Conservation (phyloP, 2,888 invertebrate species). For the Adineta ricciae region DNA sequence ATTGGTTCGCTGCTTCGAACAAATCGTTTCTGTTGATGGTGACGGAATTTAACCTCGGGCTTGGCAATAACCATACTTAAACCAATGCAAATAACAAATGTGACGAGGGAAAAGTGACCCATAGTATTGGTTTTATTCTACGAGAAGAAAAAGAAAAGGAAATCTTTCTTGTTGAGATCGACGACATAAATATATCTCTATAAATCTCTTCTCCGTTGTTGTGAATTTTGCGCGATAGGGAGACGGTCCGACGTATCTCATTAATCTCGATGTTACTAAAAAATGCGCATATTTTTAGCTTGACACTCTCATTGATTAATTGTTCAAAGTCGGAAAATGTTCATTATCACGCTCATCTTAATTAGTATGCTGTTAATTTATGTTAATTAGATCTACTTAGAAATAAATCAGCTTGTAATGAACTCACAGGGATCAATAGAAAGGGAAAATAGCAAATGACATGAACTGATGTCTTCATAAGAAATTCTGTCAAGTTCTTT, state of each 20-base stretch:
- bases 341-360: neutral
- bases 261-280: neutral
- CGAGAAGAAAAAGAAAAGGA: neutral
- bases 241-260: neutral
- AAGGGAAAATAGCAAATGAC: neutral
- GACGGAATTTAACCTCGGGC: neutral
- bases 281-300: neutral
- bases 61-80: neutral
- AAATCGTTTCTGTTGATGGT: neutral
- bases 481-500: neutral
- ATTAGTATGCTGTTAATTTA: neutral
- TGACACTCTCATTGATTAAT: neutral
- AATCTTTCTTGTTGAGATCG: no score
- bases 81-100: neutral
- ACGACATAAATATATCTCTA: no score
- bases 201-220: no score
- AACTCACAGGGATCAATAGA: no score
- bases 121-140: neutral
- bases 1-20: neutral
- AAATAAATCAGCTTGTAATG: neutral
- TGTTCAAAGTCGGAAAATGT: neutral
- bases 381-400: neutral
- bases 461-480: neutral
- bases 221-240: no score
- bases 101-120: neutral